Evolutionary conservation across 2,888 invertebrate genomes (phyloP).

Genomic region (Loripinus fragilis): DNA sequence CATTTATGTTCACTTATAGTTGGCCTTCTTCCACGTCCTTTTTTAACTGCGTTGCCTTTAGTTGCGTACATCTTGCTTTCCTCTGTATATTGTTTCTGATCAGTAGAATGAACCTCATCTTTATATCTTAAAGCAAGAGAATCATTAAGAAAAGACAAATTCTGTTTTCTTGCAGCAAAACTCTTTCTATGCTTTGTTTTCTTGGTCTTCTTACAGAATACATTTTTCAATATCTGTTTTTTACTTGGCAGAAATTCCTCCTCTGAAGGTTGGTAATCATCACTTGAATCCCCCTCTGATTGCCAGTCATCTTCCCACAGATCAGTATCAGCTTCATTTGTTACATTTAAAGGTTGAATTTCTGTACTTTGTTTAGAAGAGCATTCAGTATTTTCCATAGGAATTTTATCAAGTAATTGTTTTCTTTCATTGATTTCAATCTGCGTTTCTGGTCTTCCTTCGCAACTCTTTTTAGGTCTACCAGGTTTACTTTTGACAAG

Average conservation of each 20-base stretch:
- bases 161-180: neutral
- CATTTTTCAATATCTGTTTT: conserved; percentile 18
- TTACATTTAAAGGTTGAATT: neutral
- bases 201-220: neutral
- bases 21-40: conserved; percentile 47
- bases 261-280: conserved; percentile 33
- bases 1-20: conserved; percentile 54
- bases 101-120: neutral
- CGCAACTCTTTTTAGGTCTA: neutral
- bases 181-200: neutral
- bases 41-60: neutral
- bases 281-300: conserved; percentile 20
- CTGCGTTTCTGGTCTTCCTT: neutral
- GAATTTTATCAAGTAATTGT: too few relatives aligned
- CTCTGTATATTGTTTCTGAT: neutral
- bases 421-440: neutral
- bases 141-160: neutral
- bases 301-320: neutral
- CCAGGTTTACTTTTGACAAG: neutral
- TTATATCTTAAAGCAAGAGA: neutral
- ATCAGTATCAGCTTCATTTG: neutral
- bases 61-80: neutral
- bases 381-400: too few relatives aligned
- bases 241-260: conserved; percentile 37
- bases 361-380: too few relatives aligned